Percentiles rank a stretch among this genome's conserved stretches.
These are phyloP conservation scores for Chloroclystis v-ata DNA, from an alignment of 2,888 invertebrate genomes.

Conservation along the genomic window DNA sequence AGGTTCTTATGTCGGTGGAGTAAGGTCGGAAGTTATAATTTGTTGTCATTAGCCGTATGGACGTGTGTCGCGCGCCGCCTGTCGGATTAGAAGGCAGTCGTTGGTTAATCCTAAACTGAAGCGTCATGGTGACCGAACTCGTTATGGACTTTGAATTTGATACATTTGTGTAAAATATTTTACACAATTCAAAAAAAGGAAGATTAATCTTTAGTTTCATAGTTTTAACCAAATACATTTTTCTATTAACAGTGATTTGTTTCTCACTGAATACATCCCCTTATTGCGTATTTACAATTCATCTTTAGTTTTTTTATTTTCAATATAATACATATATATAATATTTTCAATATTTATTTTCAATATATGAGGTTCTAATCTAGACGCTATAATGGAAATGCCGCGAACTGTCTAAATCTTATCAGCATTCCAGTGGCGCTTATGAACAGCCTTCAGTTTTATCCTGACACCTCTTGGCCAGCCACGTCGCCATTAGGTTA, in stretches of 20 bases:
- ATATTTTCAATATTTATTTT: too few species aligned
- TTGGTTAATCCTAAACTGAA: conserved; percentile 33
- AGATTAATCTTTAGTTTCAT: too few species aligned
- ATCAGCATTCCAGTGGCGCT: conserved; percentile 40
- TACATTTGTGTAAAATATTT: neutral
- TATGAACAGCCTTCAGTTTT: conserved; percentile 29
- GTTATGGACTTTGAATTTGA: conserved; percentile 11
- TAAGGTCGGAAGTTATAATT: conserved; percentile 3
- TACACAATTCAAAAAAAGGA: too few species aligned
- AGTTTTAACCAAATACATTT: too few species aligned
- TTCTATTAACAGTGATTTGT: too few species aligned
- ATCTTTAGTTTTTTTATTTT: neutral
- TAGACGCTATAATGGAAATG: conserved; percentile 7
- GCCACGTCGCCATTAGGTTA: conserved; percentile 36
- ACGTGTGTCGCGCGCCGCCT: conserved; percentile 33
- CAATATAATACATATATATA: neutral
- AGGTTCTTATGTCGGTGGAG: conserved; percentile 1
- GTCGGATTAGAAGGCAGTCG: conserved; percentile 37
- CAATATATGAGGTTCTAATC: conserved; percentile 12
- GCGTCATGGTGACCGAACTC: conserved; percentile 22
- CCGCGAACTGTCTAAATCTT: conserved; percentile 39
- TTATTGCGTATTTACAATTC: too few species aligned
- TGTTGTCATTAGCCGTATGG: conserved; percentile 16
- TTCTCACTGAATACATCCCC: too few species aligned
- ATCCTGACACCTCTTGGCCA: conserved; percentile 31